Conservation (phyloP, 2,888 invertebrate genomes). For the Disparrhopalites patrizii region DNA sequence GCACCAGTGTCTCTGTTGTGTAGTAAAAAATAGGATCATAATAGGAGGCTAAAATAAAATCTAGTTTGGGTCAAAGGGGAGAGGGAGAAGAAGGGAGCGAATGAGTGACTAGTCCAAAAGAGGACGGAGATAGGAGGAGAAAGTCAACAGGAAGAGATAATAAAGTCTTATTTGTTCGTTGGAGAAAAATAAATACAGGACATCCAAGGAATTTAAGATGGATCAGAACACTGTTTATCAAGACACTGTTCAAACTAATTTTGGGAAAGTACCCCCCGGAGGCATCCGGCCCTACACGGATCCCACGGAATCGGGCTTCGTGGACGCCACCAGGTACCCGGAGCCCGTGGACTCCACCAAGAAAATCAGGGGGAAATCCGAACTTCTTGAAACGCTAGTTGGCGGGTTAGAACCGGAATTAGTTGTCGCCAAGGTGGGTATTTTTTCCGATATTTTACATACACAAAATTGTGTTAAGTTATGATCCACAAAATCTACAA, state of each 20-base stretch:
- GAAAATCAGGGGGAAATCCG: conserved; percentile 81
- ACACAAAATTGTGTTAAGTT: too few species aligned
- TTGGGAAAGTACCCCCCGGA: conserved; percentile 18
- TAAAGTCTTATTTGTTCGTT: not conserved
- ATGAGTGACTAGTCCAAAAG: not conserved
- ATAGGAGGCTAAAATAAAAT: too few species aligned
- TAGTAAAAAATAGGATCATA: too few species aligned
- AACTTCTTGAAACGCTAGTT: conserved; percentile 75
- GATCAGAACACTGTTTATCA: conserved; percentile 22
- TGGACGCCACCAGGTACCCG: conserved; percentile 69
- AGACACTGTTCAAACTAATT: conserved; percentile 25
- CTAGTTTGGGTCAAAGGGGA: not conserved
- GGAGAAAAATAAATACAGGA: too few species aligned
- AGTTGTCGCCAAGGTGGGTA: conserved; percentile 77
- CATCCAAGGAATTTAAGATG: too few species aligned
- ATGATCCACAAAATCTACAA: too few species aligned
- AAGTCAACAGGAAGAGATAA: not conserved
- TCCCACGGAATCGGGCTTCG: conserved; percentile 75
- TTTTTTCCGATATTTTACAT: too few species aligned
- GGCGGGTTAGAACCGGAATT: conserved; percentile 82
- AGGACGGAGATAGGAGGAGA: not conserved
- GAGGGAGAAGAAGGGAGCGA: conserved; percentile 3
- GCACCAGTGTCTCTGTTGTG: not conserved
- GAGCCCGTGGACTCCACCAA: conserved; percentile 83
- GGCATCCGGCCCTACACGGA: conserved; percentile 52